A percentile compares a stretch with the other conserved stretches of the same genome.
phyloP scores from a whole-genome alignment of 1,140 invertebrate species.

The Drosophila rhopaloa region DNA sequence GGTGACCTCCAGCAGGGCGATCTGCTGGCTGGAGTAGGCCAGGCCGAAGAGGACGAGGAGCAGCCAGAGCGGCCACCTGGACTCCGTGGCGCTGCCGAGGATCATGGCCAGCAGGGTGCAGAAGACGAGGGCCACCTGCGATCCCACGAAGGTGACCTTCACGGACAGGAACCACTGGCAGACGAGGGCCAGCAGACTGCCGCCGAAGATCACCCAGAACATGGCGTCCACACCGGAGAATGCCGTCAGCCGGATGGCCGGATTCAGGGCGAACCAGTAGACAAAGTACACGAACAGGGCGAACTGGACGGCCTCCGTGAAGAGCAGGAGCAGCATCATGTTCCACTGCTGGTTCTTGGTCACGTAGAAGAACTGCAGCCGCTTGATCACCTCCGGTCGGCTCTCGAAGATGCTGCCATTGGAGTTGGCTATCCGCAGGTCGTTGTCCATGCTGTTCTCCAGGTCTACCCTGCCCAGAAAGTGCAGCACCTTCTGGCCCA shows the following conservation, averaged over 20 bases:
- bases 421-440: constrained; percentile 73
- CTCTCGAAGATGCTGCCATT: constrained; percentile 77
- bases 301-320: constrained; percentile 75
- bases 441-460: constrained; percentile 76
- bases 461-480: constrained; percentile 69
- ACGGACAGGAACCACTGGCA: constrained; percentile 61
- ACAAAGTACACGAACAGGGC: constrained; percentile 74
- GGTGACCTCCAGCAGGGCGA: constrained; percentile 69
- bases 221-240: constrained; percentile 63
- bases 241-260: constrained; percentile 52
- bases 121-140: constrained; percentile 55
- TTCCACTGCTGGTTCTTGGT: constrained; percentile 81
- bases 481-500: constrained; percentile 72
- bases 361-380: constrained; percentile 79
- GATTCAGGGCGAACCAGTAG: constrained; percentile 77
- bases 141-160: constrained; percentile 72
- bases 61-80: constrained; percentile 68
- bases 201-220: constrained; percentile 74
- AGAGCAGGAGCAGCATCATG: constrained; percentile 67
- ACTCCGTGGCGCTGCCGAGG: constrained; percentile 56
- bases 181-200: constrained; percentile 50
- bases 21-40: constrained; percentile 69
- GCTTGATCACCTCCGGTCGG: constrained; percentile 69
- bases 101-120: constrained; percentile 72
- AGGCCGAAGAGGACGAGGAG: constrained; percentile 71